Evolutionary conservation across 2,888 invertebrate species (phyloP), one percentile per base, ranked within the genome.

Genomic region (Spialia ferax): DNA sequence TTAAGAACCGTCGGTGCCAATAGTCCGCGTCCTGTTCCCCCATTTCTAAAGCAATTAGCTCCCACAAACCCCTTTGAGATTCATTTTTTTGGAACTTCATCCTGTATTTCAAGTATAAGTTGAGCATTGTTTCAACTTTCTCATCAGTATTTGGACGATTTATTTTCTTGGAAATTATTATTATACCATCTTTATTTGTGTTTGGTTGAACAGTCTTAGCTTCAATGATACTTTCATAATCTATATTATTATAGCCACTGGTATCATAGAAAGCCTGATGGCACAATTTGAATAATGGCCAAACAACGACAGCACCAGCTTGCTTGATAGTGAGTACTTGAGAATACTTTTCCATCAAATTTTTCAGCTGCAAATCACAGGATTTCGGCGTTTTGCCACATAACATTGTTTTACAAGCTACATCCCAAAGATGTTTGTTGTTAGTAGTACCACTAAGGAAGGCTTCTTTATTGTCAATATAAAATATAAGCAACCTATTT

Each of bases 331-430:
- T 35, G 15, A 80, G 73, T 8, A 85, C 71, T 71, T 86, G 77
- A 1, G 74, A 68, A 70, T 89, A 93, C 54, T 86, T 86, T 15
- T 74, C 72, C 68, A 85, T 88, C 7, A 93, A 70, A 15, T 77
- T 79, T 0, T 77, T 70, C 0, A 93, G 75, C 71, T 89, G 84
- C 2, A 76, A 73, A 69, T 91, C 91, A 70, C 93, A 93, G 0
- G 78, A 67, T 1, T 77, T 71, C 0, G 85, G 81, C 29, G 77
- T 81, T 77, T 88, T 93, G 0, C 81, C 85, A 0, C 80, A 68
- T 0, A 93, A 75, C 86, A 91, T 90, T 5, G 91, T 91, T 69
- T 87, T 91, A 64, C 92, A 92, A 0, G 90, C 91, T 0, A 92
- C 85, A 0, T 84, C 79, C 93, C 93, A 93, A 5, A 93, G 74